Percentiles rank a stretch among this genome's conserved stretches.
Conservation (phyloP, 2,113 vertebrate genomes). For the Oncorhynchus mykiss region DNA sequence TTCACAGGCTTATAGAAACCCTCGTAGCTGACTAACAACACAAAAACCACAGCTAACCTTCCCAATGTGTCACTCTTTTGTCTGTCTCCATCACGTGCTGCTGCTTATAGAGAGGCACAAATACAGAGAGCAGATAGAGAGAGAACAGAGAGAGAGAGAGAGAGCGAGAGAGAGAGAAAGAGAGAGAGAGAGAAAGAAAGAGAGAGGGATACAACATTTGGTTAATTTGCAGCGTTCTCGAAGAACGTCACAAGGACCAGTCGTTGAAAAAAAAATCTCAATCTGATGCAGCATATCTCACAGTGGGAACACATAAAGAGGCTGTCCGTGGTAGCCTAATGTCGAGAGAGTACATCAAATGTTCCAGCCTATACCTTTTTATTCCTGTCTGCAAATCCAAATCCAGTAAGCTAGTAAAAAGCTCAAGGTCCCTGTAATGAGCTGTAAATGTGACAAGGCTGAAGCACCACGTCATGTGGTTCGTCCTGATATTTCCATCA, state of each 20-base stretch:
- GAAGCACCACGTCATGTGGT: conserved; percentile 39
- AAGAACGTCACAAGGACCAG: not conserved
- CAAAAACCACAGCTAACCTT: conserved; percentile 79
- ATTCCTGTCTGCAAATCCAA: conserved; percentile 35
- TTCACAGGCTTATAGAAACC: conserved; percentile 77
- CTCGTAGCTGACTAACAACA: conserved; percentile 58
- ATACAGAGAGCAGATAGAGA: too few relatives aligned
- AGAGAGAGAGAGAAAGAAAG: conserved; percentile 45
- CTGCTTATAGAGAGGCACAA: conserved; percentile 55
- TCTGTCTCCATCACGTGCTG: conserved; percentile 68
- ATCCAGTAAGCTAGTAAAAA: conserved; percentile 29
- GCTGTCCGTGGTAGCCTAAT: conserved; percentile 14
- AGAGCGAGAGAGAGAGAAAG: conserved; percentile 41
- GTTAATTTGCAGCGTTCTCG: conserved; percentile 48
- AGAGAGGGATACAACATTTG: too few relatives aligned
- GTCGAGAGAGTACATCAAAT: conserved; percentile 14
- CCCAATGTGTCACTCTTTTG: conserved; percentile 76
- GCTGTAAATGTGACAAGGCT: conserved; percentile 51
- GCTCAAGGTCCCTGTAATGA: conserved; percentile 41
- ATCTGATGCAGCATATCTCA: too few relatives aligned
- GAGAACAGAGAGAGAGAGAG: conserved; percentile 50
- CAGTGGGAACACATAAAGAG: conserved; percentile 13
- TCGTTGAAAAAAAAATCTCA: not conserved
- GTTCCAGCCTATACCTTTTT: conserved; percentile 35
- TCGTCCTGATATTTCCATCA: conserved; percentile 37